Evolutionary conservation across 2,888 invertebrate genomes (phyloP), one percentile per base, ranked within the genome.

Genomic region (Tholera decimalis): DNA sequence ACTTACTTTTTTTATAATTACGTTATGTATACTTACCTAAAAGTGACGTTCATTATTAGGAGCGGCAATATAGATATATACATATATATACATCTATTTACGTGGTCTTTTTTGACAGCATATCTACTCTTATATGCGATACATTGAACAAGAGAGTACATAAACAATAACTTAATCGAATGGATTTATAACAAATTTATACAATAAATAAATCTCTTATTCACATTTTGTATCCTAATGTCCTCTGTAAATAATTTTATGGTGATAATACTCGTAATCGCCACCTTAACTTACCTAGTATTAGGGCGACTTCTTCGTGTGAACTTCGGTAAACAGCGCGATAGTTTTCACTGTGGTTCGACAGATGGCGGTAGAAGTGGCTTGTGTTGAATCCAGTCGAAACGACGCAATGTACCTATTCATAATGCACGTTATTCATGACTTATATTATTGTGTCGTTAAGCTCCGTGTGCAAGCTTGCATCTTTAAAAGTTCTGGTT

Each of bases 291-390:
- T n/a, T n/a, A n/a, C n/a, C n/a, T n/a, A 47, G 13, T 43, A n/a
- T 13, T 28, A 71, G 56, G 46, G 24, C 22, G 18, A 51, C 18
- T 33, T 44, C 18, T 39, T 9, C 35, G 26, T 1, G 15, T 15
- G 1, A 1, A 35, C 18, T 50, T 60, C 24, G 30, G 0, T 41
- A 1, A 35, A 22, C 37, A n/a, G 1, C 11, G n/a, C 15, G 8
- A 24, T 22, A 59, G 2, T 33, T 61, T 24, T 11, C 46, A 6
- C 56, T 35, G 26, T 39, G 13, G 47, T 7, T 6, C 53, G 7
- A 74, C 30, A 73, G 72, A 73, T 73, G 74, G 72, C 72, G 68
- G n/a, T 61, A 49, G 6, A 8, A 26, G 37, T 24, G 20, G 43
- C 43, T 39, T 18, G 47, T 18, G 26, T 3, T 15, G 51, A 20